phyloP scores from a whole-genome alignment of 2,113 vertebrate genomes.

The Tauraco erythrolophus region DNA sequence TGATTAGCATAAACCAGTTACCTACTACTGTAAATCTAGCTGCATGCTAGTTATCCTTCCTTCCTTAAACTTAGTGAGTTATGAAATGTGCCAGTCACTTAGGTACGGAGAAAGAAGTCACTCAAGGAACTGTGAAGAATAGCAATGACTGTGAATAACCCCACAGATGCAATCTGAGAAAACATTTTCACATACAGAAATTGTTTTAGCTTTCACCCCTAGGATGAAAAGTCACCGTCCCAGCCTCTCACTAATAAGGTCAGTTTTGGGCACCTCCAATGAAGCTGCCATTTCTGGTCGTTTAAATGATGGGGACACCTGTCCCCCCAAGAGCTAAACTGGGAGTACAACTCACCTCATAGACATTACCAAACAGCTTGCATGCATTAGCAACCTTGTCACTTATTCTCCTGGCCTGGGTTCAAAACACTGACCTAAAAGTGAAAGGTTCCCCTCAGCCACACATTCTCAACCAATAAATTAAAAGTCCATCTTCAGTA shows the following conservation, averaged over 20 bases:
- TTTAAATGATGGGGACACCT: slow-evolving; percentile 59
- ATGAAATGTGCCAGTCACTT: background rate
- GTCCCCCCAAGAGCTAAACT: slow-evolving; percentile 17
- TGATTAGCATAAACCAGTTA: background rate
- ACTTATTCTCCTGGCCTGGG: slow-evolving; percentile 34
- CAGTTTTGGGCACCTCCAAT: slow-evolving; percentile 26
- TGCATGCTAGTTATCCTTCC: background rate
- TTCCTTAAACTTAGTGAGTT: background rate
- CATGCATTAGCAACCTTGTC: slow-evolving; percentile 54
- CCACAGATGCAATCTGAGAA: slow-evolving; percentile 46
- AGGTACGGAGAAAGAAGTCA: background rate
- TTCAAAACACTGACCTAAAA: slow-evolving; percentile 65
- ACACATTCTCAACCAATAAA: background rate
- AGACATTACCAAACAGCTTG: slow-evolving; percentile 43
- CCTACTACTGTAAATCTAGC: background rate
- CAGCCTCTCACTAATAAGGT: slow-evolving; percentile 38
- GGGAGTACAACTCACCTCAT: slow-evolving; percentile 43
- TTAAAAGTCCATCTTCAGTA: slow-evolving; percentile 8
- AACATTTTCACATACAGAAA: slow-evolving; percentile 12
- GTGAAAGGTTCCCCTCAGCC: slow-evolving; percentile 21
- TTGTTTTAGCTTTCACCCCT: slow-evolving; percentile 51
- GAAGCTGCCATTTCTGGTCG: slow-evolving; percentile 49
- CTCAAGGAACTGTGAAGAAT: background rate
- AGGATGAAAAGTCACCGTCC: slow-evolving; percentile 42
- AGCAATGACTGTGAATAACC: slow-evolving; percentile 46